A percentile compares a stretch with the other conserved stretches of the same genome.
Conservation (phyloP, 2,888 invertebrate species). For the Drosophila rellima region DNA sequence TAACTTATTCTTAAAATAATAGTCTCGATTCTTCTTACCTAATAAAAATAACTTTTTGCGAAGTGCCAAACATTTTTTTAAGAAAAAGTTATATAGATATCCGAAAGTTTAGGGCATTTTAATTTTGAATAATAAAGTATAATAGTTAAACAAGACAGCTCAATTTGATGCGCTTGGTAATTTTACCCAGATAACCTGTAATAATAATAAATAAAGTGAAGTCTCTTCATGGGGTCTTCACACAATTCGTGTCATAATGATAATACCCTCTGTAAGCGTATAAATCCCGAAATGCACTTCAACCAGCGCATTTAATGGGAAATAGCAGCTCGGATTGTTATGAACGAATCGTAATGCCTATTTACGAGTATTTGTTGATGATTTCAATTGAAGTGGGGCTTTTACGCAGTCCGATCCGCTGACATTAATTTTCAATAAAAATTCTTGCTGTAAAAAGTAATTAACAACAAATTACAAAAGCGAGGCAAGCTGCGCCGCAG, state of each 20-base stretch:
- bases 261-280: not conserved
- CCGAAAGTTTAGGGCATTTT: no score
- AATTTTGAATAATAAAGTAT: no score
- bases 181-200: not conserved
- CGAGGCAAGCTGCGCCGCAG: conserved; percentile 39
- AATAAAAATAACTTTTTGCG: no score
- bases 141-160: not conserved
- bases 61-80: no score
- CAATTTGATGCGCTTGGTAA: not conserved
- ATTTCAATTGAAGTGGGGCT: conserved; percentile 62
- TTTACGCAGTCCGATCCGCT: conserved; percentile 44
- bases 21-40: no score
- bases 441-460: conserved; percentile 64
- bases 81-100: no score
- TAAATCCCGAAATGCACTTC: not conserved
- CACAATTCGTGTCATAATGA: not conserved
- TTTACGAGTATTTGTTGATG: conserved; percentile 46
- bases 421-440: conserved; percentile 76
- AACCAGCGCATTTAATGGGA: conserved; percentile 32
- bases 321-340: not conserved
- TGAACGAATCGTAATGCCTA: conserved; percentile 49
- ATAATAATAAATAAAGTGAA: not conserved
- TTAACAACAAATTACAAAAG: conserved; percentile 73
- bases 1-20: no score
- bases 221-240: not conserved